Evolutionary conservation across 2,113 vertebrate species (phyloP), one percentile per base, ranked within the genome.

Genomic region (Potamarius usumacintae): DNA sequence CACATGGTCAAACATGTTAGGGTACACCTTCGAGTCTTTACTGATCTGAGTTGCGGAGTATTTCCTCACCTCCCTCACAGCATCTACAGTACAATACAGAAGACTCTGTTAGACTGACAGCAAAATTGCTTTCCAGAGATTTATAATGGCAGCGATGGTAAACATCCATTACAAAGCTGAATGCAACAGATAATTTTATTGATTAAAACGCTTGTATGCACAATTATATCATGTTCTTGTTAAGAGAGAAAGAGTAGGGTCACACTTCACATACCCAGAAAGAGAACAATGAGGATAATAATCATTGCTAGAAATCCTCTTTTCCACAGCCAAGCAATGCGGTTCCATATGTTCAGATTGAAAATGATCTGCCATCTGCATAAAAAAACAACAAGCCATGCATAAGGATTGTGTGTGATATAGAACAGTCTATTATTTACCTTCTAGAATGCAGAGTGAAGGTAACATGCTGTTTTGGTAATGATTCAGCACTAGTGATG

Each of bases 241-340:
- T 50, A 34, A 60, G 15, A 18, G 5, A 77, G 15, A 17, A n/a
- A n/a, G 15, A 60, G 8, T 6, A 20, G 8, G 3, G 15, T 27
- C 50, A 84, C 50, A 84, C 9, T n/a, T 34, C 6, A 86, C 93
- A 92, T 88, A 99, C 98, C 98, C 80, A 97, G 91, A 93, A 99
- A 99, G 22, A 99, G 96, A 92, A 99, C 87, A 88, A 99, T 95
- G 80, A 99, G 94, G 53, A 97, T 92, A 91, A 99, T 92, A 91
- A 99, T 97, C 92, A 99, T 98, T 30, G 98, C 96, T 89, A 98
- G 96, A 90, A 98, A 99, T 87, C 94, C 96, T 90, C 96, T 99
- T 94, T 97, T 98, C 97, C 97, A 98, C 77, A 97, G 97, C 48
- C 94, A 93, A 91, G 96, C 94, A 81, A 99, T 92, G 95, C 94